Evolutionary conservation across 2,888 invertebrate genomes (phyloP).

Genomic region (Eulithis prunata): DNA sequence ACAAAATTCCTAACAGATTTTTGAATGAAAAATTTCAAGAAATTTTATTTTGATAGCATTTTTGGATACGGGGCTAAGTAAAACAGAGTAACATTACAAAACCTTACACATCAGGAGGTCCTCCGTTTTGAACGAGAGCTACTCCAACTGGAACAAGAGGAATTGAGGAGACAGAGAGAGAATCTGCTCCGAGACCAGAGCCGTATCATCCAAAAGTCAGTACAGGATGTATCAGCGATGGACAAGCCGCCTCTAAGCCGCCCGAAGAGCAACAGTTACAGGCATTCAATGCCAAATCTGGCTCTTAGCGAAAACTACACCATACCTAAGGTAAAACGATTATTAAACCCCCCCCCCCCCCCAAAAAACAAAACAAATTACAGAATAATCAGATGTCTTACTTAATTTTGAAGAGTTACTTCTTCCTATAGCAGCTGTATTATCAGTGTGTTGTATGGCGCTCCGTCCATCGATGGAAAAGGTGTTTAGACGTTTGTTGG

Average conservation of each 20-base stretch:
- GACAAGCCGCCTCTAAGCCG: constrained; percentile 64
- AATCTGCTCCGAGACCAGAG: constrained; percentile 88
- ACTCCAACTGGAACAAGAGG: constrained; percentile 90
- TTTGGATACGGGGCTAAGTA: no score
- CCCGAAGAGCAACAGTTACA: constrained; percentile 61
- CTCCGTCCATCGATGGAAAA: no score
- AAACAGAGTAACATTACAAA: not conserved
- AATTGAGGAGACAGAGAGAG: constrained; percentile 89
- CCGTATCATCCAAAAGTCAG: constrained; percentile 84
- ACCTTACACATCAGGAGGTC: constrained; percentile 82
- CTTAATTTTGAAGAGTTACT: no score
- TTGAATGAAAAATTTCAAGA: no score
- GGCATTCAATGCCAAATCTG: constrained; percentile 81
- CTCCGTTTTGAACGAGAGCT: constrained; percentile 91
- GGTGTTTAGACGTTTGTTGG: no score
- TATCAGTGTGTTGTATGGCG: no score
- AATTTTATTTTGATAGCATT: no score
- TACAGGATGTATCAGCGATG: constrained; percentile 85
- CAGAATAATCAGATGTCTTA: no score
- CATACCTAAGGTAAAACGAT: constrained; percentile 42
- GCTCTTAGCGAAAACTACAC: constrained; percentile 66
- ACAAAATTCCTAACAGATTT: no score
- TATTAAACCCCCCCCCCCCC: not conserved
- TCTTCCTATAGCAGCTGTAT: no score
- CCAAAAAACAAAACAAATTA: not conserved